Evolutionary conservation across 1,140 invertebrate genomes (phyloP), one percentile per base, ranked within the genome.

Genomic region (Aphaenogaster floridana): DNA sequence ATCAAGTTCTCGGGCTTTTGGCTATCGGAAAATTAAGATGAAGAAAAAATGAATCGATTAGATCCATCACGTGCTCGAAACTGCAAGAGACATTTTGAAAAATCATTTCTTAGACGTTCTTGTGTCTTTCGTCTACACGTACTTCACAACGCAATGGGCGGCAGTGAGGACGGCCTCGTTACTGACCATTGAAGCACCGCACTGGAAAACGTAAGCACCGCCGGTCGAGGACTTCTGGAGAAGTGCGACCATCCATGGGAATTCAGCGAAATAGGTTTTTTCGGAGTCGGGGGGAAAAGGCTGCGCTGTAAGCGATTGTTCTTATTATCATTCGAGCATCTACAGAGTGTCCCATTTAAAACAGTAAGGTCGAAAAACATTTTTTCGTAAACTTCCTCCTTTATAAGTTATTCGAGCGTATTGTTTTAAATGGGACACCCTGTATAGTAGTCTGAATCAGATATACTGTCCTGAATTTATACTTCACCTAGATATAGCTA

Each of bases 211-310:
- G 61, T 93, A 91, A 71, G 89, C 86, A 17, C 78, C 86, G 45
- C 87, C 91, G 7, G 72, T 66, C 1, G 92, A 4, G 71, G 91
- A 83, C 61, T 91, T 74, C 11, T 91, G 21, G 8, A 96, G 54
- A 39, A 96, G 88, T 2, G 95, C 95, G 5, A 96, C 95, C 95
- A 96, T 96, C 96, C 96, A 96, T 1, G 96, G 96, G 90, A 96
- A 96, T 91, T 97, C 96, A 1, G 93, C 96, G 90, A 96, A 96
- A 85, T 96, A 93, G 0, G 96, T 90, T 78, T 89, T 91, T 7
- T 92, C 93, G 7, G 86, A 89, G 7, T 86, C 81, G 7, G 63
- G 36, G 5, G 92, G 71, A 39, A 91, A 90, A 8, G 91, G 85
- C 77, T 88, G 72, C 7, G 66, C 93, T 94, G 34, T 68, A 86